Evolutionary conservation across 2,113 vertebrate species (phyloP), one percentile per base, ranked within the genome.

Genomic region (Pavo muticus): DNA sequence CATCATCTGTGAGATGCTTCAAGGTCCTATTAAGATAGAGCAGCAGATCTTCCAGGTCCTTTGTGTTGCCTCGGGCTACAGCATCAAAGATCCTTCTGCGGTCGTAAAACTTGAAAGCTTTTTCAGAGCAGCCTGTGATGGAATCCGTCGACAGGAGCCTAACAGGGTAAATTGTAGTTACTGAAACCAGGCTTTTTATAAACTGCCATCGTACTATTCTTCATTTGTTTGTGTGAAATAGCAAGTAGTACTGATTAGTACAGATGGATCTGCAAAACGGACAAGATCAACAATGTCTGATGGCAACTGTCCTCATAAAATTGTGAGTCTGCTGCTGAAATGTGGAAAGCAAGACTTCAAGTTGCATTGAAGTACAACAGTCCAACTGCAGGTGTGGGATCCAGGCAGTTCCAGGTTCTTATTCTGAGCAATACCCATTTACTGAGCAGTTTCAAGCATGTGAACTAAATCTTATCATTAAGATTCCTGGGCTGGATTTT

Each of bases 1-100:
- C 97, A 40, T 96, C 93, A 95, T 99, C 98, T 2, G 98, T 98
- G 79, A 99, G 98, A 54, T 97, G 98, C 93, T 99, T 99, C 96
- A 97, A 96, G 81, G 97, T 98, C 78, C 84, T 96, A 1, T 93
- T 90, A 90, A 99, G 98, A 90, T 99, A 99, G 48, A 97, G 67
- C 3, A 98, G 84, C 65, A 99, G 97, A 73, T 98, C 98, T 27
- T 98, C 97, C 87, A 99, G 97, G 65, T 97, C 96, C 35, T 52
- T 91, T 27, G 97, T 97, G 52, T 99, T 98, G 29, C 98, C 97
- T 72, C 97, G 98, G 83, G 99, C 98, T 5, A 98, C 99, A 0
- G 99, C 99, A 32, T 99, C 98, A 84, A 99, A 99, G 88, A 99
- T 95, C 91, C 87, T 94, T 76, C 84, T 97, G 57, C 96, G 94